These are phyloP conservation scores for Reticulitermes speratus DNA, from an alignment of 1,140 invertebrate species.

Conservation along the genomic window DNA sequence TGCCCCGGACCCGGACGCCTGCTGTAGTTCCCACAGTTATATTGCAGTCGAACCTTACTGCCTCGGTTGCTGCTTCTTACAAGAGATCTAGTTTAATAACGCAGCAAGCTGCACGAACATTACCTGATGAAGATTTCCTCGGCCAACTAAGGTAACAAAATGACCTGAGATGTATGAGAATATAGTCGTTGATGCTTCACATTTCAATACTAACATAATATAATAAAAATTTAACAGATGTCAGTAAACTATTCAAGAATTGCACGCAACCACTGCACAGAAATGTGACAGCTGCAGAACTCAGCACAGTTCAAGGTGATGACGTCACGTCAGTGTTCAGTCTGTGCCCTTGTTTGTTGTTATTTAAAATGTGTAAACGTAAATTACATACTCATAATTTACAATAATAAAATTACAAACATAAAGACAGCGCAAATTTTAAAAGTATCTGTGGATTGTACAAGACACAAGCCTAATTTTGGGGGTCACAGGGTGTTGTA, in stretches of 20 bases:
- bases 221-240: background rate
- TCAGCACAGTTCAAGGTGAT: background rate
- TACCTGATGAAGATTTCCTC: slow-evolving; percentile 8
- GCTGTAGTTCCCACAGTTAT: slow-evolving; percentile 34
- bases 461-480: no score
- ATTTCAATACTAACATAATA: no score
- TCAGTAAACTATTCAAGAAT: background rate
- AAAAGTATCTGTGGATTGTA: no score
- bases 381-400: no score
- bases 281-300: background rate
- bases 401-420: no score
- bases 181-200: background rate
- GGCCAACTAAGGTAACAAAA: background rate
- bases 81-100: background rate
- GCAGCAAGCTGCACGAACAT: no score
- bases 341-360: no score
- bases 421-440: no score
- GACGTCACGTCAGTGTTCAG: no score
- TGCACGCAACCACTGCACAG: background rate
- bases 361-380: no score
- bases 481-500: no score
- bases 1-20: slow-evolving; percentile 20
- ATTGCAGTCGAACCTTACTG: background rate
- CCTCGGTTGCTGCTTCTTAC: background rate
- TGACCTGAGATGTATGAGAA: background rate